phyloP scores from a whole-genome alignment of 2,113 vertebrate species.

The Gadus macrocephalus region DNA sequence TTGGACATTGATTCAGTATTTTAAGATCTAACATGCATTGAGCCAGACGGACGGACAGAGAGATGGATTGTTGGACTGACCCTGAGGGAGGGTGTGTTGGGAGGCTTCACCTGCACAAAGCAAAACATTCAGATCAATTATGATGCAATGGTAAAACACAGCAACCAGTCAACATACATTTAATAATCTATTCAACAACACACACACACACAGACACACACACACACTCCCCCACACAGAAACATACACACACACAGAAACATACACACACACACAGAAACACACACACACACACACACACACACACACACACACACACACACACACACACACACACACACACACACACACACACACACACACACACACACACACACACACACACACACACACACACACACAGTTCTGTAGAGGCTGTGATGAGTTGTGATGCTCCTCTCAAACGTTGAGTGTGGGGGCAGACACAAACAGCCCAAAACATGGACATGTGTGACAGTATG shows the following conservation, averaged over 20 bases:
- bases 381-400: not conserved
- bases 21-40: not conserved
- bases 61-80: conserved; percentile 49
- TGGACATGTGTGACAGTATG: not conserved
- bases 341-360: not conserved
- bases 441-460: conserved; percentile 34
- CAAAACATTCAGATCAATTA: not conserved
- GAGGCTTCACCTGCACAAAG: conserved; percentile 60
- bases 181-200: not conserved
- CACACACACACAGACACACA: not conserved
- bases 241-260: not conserved
- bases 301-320: not conserved
- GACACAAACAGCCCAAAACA: conserved; percentile 29
- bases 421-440: conserved; percentile 37
- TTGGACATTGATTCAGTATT: too few relatives aligned
- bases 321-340: not conserved
- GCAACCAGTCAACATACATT: not conserved
- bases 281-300: not conserved
- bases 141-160: not conserved
- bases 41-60: conserved; percentile 9
- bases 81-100: conserved; percentile 60
- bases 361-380: not conserved
- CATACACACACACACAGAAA: not conserved
- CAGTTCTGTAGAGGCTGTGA: conserved; percentile 5
- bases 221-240: not conserved